Percentiles rank a stretch among this genome's conserved stretches.
These are phyloP conservation scores for human DNA, from an alignment of 2,113 vertebrate genomes.

Conservation along the genomic window DNA sequence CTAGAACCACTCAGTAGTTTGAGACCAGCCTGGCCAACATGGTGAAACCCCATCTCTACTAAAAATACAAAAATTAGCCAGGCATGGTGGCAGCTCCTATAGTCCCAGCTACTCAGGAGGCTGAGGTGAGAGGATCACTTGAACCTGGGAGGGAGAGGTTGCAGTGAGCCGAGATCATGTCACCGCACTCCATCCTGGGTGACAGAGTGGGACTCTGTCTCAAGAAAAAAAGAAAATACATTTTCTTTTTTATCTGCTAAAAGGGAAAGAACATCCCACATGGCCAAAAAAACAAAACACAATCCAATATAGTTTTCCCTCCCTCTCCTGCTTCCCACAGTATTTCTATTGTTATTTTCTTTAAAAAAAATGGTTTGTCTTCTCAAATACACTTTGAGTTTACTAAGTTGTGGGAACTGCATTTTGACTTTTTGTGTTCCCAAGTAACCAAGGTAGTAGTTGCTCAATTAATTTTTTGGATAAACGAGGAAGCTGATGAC, in stretches of 20 bases:
- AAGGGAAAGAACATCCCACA: not conserved
- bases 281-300: not conserved
- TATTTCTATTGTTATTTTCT: not conserved
- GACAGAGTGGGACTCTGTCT: too few species aligned
- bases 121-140: too few species aligned
- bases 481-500: not conserved
- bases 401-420: not conserved
- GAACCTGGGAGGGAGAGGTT: too few species aligned
- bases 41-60: too few species aligned
- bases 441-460: not conserved
- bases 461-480: not conserved
- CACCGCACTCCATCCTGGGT: too few species aligned
- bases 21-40: too few species aligned
- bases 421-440: not conserved
- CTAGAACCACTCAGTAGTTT: too few species aligned
- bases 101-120: too few species aligned
- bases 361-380: not conserved
- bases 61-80: too few species aligned
- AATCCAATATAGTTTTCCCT: not conserved
- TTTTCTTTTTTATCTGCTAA: not conserved
- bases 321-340: not conserved
- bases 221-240: too few species aligned
- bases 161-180: too few species aligned
- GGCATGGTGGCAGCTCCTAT: too few species aligned
- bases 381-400: not conserved